Base-by-base conservation (phyloP, 2,888 invertebrate species). In the Pterostichus madidus region DNA sequence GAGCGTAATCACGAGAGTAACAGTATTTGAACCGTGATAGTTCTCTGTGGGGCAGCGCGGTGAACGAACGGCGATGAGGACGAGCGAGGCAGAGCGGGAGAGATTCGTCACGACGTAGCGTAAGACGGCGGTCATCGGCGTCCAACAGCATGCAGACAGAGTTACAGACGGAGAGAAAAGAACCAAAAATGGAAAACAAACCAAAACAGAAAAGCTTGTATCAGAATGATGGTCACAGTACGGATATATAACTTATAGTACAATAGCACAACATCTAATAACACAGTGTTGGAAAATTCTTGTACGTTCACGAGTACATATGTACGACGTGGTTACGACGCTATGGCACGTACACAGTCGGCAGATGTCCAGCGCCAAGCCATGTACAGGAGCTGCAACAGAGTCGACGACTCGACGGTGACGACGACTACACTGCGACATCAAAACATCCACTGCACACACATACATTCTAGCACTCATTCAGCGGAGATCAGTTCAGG, bases 11-110 rank as follows among this genome's bases (percentile, higher is more conserved):
- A 98, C 98, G 94, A 98, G 95, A 95, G 96, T 96, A 93, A 97
- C 96, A 93, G 97, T 97, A 94, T 97, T 97, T 93, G 97, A 97
- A 93, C 97, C 97, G 94, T 97, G 96, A 94, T 97, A 96, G 94
- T 96, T 96, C 94, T 96, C 97, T 97, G 95, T 93, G 75, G 73
- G 46, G 73, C 52, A 52, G 39, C 68, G 68, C 15, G 35, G 31
- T n/a, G 59, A 35, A 87, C 85, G 88, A 89, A 87, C 90, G 90
- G 46, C 89, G 87, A 87, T 86, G 86, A 88, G 53, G 78, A 79
- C 84, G 85, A 85, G 86, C 88, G 87, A 87, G 76, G 84, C 35
- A 24, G 44, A 46, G 78, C 82, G 83, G 80, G 81, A 83, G 85
- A 86, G 86, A 85, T n/a, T 85, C 84, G 86, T 87, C 32, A 52